phyloP scores from a whole-genome alignment of 2,113 vertebrate species.

The Hypocryptadius cinnamomeus region DNA sequence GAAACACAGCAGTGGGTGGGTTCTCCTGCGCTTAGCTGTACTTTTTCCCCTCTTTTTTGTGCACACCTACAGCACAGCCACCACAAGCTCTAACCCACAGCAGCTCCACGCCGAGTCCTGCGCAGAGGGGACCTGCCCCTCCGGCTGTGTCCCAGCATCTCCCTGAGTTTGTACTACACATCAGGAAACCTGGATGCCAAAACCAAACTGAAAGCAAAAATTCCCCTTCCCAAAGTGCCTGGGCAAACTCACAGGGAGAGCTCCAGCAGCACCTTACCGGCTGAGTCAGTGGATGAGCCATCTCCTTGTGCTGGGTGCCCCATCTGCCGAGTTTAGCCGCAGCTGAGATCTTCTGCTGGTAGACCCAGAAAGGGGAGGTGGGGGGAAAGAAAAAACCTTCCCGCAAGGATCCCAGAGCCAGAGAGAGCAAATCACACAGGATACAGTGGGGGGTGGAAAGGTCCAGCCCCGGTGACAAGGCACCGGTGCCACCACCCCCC shows the following conservation, averaged over 20 bases:
- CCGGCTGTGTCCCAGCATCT: not conserved
- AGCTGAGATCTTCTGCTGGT: constrained; percentile 29
- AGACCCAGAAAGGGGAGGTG: not conserved
- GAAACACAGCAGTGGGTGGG: not conserved
- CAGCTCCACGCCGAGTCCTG: not conserved
- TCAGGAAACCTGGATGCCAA: not conserved
- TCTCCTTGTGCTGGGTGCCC: constrained; percentile 40
- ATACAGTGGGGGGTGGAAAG: not conserved
- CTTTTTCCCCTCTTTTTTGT: not conserved
- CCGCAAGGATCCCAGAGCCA: not conserved
- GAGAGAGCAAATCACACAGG: not conserved
- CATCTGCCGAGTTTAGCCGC: constrained; percentile 26
- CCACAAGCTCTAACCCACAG: not conserved
- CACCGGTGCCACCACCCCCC: not conserved
- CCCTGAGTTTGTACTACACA: not conserved
- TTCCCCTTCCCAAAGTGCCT: not conserved
- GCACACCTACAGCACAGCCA: not conserved
- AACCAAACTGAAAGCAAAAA: not conserved
- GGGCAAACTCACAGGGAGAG: not conserved
- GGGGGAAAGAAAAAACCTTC: not conserved
- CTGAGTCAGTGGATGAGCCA: constrained; percentile 39
- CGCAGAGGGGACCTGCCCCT: not conserved
- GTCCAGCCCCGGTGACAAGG: not conserved
- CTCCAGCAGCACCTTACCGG: constrained; percentile 25
- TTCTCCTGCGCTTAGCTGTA: not conserved